A percentile compares a stretch with the other conserved stretches of the same genome.
Evolutionary conservation across 2,113 vertebrate genomes (phyloP).

Genomic region (Vicugna pacos): DNA sequence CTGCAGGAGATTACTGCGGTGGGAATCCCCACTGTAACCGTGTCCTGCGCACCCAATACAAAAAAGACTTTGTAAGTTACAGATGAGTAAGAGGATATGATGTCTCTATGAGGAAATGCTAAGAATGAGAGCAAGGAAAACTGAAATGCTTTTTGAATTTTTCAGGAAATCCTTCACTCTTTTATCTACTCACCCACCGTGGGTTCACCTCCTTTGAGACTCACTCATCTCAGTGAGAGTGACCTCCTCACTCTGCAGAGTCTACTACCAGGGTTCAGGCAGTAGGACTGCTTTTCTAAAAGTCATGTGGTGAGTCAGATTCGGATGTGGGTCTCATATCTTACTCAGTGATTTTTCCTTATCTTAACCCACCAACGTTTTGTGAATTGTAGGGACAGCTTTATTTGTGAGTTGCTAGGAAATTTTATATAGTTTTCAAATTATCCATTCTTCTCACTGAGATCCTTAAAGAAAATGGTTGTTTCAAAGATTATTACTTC

Average conservation of each 20-base stretch:
- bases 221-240: background rate
- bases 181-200: background rate
- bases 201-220: background rate
- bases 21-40: background rate
- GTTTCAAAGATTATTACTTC: slow-evolving; percentile 35
- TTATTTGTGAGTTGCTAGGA: slow-evolving; percentile 11
- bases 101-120: slow-evolving; percentile 1
- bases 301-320: background rate
- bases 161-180: slow-evolving; percentile 6
- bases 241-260: background rate
- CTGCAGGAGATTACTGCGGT: slow-evolving; percentile 19
- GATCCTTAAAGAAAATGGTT: background rate
- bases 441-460: background rate
- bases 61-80: slow-evolving; percentile 22
- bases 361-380: background rate
- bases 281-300: background rate
- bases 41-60: background rate
- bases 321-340: background rate
- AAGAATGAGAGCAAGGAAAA: background rate
- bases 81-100: slow-evolving; percentile 51
- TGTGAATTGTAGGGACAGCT: background rate
- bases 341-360: background rate
- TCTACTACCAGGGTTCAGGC: background rate
- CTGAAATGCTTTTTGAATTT: background rate
- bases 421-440: slow-evolving; percentile 34